Evolutionary conservation across 2,797 vertebrate species (phyloP), one percentile per base, ranked within the genome.

Genomic region (Picus viridis): DNA sequence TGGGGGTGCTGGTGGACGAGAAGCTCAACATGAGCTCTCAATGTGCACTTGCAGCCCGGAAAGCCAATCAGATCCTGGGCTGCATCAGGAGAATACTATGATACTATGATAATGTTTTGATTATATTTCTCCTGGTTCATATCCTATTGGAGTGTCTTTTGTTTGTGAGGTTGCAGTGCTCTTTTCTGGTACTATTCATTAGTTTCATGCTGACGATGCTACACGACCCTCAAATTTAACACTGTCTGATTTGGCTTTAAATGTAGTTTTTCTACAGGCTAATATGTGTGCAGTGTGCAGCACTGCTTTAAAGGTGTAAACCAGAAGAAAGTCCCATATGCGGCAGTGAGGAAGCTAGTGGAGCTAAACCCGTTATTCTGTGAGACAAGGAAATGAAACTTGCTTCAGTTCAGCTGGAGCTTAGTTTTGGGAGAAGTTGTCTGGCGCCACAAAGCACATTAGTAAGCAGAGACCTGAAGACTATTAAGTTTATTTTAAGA

Each of bases 401-500:
- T 72, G 68, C 91, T 93, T 92, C 79, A 86, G 1, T 93, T 81
- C 49, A 86, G 41, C 39, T 16, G 7, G 57, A 94, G 91, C 73
- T 92, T 70, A 59, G 16, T 53, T 53, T 49, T n/a, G 85, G 73
- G 88, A 90, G 87, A 94, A 95, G 80, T 77, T 70, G 94, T 97
- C 97, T 98, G 98, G 97, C 96, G 95, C 97, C 98, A 95, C 90
- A 68, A 74, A 94, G 94, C 64, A 95, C 96, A 97, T 98, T 96
- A 97, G 89, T 94, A 90, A 97, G 89, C 86, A 92, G 92, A 96
- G 95, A 94, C 93, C 94, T 86, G 80, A 83, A 96, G 95, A 97
- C 96, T 93, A 89, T 94, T 94, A 95, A 94, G 92, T 97, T 97
- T 98, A 96, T 97, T 97, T 97, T 97, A 96, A 97, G 97, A 97